A percentile compares a stretch with the other conserved stretches of the same genome.
phyloP scores from a whole-genome alignment of 2,888 invertebrate species.

The Dasysyrphus tricinctus region DNA sequence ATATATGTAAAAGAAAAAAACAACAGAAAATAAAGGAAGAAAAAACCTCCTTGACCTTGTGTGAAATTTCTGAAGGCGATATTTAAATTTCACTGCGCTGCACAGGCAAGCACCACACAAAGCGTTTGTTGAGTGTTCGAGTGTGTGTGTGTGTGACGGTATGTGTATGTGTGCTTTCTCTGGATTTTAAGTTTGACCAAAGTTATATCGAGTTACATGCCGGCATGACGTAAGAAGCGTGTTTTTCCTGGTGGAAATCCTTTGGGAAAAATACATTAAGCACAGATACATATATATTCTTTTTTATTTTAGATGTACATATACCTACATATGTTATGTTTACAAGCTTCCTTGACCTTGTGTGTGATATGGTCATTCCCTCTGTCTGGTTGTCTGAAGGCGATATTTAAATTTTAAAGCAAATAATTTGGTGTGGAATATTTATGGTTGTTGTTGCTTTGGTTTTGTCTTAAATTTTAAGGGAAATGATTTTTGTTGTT shows the following conservation, averaged over 20 bases:
- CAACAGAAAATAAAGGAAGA: background rate
- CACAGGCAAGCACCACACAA: background rate
- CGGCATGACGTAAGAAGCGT: conserved; percentile 26
- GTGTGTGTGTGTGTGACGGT: background rate
- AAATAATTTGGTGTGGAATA: background rate
- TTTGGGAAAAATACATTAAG: conserved; percentile 13
- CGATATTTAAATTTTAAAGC: conserved; percentile 32
- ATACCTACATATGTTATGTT: conserved; percentile 1
- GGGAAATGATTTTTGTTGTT: conserved; percentile 10
- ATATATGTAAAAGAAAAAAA: background rate
- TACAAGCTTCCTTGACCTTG: conserved; percentile 42
- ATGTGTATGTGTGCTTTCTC: background rate
- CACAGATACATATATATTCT: background rate
- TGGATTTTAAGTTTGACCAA: conserved; percentile 36
- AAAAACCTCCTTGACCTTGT: conserved; percentile 72
- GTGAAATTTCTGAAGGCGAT: conserved; percentile 60
- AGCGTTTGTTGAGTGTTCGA: background rate
- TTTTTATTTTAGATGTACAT: no score
- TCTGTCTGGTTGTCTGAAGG: conserved; percentile 24
- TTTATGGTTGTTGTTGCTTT: background rate
- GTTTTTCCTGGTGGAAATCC: conserved; percentile 14
- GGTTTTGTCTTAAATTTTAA: conserved; percentile 19
- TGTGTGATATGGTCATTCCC: conserved; percentile 20
- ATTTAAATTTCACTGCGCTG: conserved; percentile 57
- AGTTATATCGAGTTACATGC: conserved; percentile 20